These are phyloP conservation scores for Arctopsyche grandis DNA, from an alignment of 1,140 invertebrate species.

Conservation along the genomic window DNA sequence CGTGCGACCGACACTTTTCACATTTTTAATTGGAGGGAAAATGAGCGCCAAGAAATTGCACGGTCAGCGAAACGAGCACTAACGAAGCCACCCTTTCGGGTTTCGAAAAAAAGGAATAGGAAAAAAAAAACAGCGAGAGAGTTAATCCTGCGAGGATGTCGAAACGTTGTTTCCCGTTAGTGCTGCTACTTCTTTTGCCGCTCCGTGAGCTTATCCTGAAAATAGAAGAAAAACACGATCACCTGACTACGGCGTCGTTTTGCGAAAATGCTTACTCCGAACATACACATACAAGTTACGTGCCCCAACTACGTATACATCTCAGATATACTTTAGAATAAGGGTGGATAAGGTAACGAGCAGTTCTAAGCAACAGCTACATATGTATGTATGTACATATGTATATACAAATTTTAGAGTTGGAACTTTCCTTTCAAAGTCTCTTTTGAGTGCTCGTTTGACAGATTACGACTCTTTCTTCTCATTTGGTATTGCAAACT, in stretches of 20 bases:
- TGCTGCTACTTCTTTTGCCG: background rate
- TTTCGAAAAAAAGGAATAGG: background rate
- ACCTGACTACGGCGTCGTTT: background rate
- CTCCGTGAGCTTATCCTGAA: background rate
- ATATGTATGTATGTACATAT: too few species aligned
- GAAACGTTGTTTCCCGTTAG: constrained; percentile 24
- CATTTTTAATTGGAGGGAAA: constrained; percentile 27
- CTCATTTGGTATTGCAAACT: too few species aligned
- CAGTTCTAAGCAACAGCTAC: too few species aligned
- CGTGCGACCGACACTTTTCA: background rate
- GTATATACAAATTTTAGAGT: too few species aligned
- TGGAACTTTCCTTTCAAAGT: too few species aligned
- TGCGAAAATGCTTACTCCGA: constrained; percentile 7
- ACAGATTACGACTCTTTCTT: too few species aligned
- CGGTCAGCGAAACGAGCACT: constrained; percentile 12
- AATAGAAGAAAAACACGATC: constrained; percentile 12
- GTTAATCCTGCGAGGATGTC: constrained; percentile 21
- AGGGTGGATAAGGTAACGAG: too few species aligned
- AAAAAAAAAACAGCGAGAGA: background rate
- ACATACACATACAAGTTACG: too few species aligned
- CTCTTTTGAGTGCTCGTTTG: too few species aligned
- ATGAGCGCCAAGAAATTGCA: constrained; percentile 22
- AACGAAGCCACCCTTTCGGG: constrained; percentile 9
- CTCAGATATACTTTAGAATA: too few species aligned
- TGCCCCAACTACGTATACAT: too few species aligned